These are phyloP conservation scores for Semaprochilodus insignis DNA, from an alignment of 2,797 vertebrate species.

Conservation along the genomic window DNA sequence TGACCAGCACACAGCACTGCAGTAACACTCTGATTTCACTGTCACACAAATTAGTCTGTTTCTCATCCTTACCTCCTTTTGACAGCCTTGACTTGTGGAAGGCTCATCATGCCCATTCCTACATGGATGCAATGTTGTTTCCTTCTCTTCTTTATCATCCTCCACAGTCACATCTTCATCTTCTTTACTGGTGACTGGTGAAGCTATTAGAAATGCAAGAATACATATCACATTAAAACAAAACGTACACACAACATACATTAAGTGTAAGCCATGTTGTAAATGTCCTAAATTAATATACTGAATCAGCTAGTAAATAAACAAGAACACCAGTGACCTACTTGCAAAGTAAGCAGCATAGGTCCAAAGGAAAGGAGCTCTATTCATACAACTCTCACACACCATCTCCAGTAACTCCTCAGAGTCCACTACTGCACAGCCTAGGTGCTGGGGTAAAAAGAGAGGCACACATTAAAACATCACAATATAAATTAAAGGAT, in stretches of 20 bases:
- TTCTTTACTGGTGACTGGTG: constrained; percentile 61
- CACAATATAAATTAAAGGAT: background rate
- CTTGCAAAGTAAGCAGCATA: constrained; percentile 86
- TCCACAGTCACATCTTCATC: constrained; percentile 55
- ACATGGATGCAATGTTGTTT: constrained; percentile 23
- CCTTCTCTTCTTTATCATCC: constrained; percentile 37
- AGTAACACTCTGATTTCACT: no score
- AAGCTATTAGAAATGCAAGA: constrained; percentile 53
- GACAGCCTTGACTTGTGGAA: constrained; percentile 51
- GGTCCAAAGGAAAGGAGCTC: constrained; percentile 88
- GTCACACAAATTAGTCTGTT: background rate
- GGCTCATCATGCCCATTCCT: constrained; percentile 50
- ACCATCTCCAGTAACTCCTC: constrained; percentile 95
- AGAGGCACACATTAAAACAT: constrained; percentile 1
- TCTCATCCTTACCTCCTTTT: constrained; percentile 63
- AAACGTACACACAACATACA: background rate
- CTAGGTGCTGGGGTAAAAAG: constrained; percentile 84
- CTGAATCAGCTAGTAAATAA: background rate
- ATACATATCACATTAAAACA: background rate
- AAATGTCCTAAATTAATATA: background rate
- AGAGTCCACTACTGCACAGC: constrained; percentile 80
- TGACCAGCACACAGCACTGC: background rate
- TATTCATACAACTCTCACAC: constrained; percentile 91
- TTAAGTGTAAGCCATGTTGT: background rate
- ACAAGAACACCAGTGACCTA: constrained; percentile 54